These are phyloP conservation scores for Drosophila fuyamai DNA, from an alignment of 1,140 invertebrate genomes.

Conservation along the genomic window DNA sequence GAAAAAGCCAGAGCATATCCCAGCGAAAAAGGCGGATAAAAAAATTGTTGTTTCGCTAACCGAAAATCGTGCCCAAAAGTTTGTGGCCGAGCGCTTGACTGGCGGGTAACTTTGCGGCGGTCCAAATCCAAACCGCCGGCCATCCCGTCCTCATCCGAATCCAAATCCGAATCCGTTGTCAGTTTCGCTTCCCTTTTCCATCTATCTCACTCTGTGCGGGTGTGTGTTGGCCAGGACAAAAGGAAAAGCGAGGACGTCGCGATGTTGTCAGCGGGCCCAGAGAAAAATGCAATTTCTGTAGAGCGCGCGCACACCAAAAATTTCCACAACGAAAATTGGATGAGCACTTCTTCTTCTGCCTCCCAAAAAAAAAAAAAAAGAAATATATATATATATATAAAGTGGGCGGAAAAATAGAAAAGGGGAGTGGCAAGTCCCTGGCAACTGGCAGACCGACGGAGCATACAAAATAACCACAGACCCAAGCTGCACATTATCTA, in stretches of 20 bases:
- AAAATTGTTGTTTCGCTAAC: conserved; percentile 48
- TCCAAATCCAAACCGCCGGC: conserved; percentile 30
- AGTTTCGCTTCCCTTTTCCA: conserved; percentile 50
- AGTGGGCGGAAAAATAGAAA: neutral
- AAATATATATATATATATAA: neutral
- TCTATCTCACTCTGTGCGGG: conserved; percentile 34
- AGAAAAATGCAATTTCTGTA: conserved; percentile 76
- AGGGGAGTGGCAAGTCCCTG: conserved; percentile 41
- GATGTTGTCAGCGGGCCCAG: conserved; percentile 68
- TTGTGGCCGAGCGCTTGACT: conserved; percentile 59
- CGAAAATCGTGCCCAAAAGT: conserved; percentile 65
- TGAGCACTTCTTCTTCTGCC: conserved; percentile 52
- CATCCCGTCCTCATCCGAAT: conserved; percentile 18
- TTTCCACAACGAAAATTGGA: conserved; percentile 75
- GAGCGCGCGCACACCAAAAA: conserved; percentile 70
- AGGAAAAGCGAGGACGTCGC: conserved; percentile 65
- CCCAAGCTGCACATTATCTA: conserved; percentile 81
- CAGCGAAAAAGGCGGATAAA: conserved; percentile 4
- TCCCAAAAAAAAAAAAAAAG: conserved; percentile 17
- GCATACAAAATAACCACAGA: conserved; percentile 80
- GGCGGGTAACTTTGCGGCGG: conserved; percentile 48
- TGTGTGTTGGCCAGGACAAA: conserved; percentile 47
- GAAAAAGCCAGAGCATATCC: neutral
- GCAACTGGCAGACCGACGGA: conserved; percentile 71
- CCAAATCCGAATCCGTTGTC: conserved; percentile 48